Conservation (phyloP, 2,797 vertebrate genomes). For the Psittacula echo region DNA sequence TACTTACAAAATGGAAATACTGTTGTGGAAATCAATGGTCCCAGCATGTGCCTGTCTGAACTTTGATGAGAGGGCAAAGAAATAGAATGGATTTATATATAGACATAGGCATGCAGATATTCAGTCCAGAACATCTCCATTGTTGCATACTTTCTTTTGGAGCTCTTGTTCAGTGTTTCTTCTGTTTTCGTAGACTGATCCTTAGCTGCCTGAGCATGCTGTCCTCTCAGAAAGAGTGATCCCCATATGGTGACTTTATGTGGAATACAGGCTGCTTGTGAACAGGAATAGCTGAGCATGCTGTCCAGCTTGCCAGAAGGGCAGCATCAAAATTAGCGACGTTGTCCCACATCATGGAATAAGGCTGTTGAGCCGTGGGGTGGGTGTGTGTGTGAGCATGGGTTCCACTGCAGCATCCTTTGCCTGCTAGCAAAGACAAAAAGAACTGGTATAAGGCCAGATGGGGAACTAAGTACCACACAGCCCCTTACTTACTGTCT, state of each 20-base stretch:
- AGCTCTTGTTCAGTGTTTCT: neutral
- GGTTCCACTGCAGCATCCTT: neutral
- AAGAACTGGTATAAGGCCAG: neutral
- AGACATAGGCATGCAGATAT: neutral
- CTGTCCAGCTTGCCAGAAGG: neutral
- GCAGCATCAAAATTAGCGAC: neutral
- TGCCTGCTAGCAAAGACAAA: neutral
- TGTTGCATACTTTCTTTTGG: neutral
- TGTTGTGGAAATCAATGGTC: neutral
- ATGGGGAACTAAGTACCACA: neutral
- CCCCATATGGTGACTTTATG: neutral
- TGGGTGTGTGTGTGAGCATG: accelerated
- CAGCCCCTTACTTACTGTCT: neutral
- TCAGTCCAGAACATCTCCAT: neutral
- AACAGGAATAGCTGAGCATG: neutral
- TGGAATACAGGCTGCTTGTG: neutral
- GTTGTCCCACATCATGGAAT: neutral
- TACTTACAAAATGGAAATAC: neutral
- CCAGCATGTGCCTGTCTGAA: neutral
- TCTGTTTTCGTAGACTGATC: neutral
- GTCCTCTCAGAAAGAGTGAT: neutral
- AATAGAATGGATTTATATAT: neutral
- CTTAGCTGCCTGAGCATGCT: neutral
- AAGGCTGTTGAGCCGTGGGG: neutral
- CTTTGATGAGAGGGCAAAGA: neutral